Evolutionary conservation across 2,113 vertebrate genomes (phyloP).

Genomic region (Saccopteryx bilineata): DNA sequence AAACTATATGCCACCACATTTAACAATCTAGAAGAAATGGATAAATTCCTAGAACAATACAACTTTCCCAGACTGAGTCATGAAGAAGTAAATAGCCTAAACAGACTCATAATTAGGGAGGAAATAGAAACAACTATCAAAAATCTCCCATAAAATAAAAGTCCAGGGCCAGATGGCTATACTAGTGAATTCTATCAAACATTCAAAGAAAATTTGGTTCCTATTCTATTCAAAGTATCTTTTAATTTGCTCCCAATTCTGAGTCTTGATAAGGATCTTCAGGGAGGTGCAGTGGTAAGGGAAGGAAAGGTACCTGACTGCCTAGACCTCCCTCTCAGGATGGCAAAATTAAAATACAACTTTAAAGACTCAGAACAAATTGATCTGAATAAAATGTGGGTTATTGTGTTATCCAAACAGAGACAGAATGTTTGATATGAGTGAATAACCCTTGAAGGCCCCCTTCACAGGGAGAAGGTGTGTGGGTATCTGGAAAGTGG

Average conservation of each 20-base stretch:
- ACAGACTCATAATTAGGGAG: no score
- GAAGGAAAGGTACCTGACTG: constrained; percentile 20
- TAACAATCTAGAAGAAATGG: no score
- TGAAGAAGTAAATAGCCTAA: no score
- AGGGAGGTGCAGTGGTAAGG: background rate
- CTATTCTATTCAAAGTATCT: no score
- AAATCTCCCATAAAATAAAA: no score
- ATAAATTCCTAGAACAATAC: no score
- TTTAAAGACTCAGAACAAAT: constrained; percentile 3
- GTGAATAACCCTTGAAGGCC: background rate
- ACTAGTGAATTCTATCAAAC: no score
- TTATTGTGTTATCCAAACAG: constrained; percentile 10
- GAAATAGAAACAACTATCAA: no score
- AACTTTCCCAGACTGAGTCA: no score
- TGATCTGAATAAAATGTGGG: constrained; percentile 8
- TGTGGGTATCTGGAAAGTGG: constrained; percentile 23
- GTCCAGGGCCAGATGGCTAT: no score
- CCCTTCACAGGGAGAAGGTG: background rate
- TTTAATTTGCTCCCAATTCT: constrained; percentile 63
- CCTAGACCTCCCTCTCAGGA: constrained; percentile 5
- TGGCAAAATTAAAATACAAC: background rate
- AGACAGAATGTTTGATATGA: constrained; percentile 33
- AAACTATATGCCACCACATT: no score
- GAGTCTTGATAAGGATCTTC: constrained; percentile 48
- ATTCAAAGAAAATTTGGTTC: no score